These are phyloP conservation scores for Gisinianus flammeolus DNA, from an alignment of 2,888 invertebrate genomes.

Conservation along the genomic window DNA sequence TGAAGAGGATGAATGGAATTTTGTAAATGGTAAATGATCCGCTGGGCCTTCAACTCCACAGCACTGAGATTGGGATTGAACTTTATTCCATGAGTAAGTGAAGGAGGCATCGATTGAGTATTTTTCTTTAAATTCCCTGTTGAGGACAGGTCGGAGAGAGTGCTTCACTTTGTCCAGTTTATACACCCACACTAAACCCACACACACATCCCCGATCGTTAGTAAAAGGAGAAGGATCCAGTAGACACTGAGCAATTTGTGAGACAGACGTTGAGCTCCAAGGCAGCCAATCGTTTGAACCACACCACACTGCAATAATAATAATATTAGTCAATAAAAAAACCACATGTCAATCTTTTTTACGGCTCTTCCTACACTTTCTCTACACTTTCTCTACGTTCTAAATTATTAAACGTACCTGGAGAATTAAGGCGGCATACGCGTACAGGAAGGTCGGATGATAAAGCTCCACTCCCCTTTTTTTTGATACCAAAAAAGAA, in stretches of 20 bases:
- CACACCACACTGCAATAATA: constrained; percentile 72
- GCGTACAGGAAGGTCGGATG: constrained; percentile 85
- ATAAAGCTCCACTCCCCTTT: constrained; percentile 68
- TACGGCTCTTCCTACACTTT: too few relatives aligned
- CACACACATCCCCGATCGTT: constrained; percentile 83
- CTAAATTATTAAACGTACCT: too few relatives aligned
- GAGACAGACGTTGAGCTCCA: constrained; percentile 79
- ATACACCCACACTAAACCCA: constrained; percentile 85
- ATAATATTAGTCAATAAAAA: too few relatives aligned
- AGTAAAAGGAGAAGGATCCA: constrained; percentile 80
- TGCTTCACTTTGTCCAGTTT: constrained; percentile 74
- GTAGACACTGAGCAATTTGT: constrained; percentile 80
- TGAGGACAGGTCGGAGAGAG: constrained; percentile 71
- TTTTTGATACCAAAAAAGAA: too few relatives aligned
- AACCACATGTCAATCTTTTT: too few relatives aligned
- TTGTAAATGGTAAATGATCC: constrained; percentile 58
- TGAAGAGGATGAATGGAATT: constrained; percentile 34
- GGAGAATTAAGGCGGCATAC: constrained; percentile 79
- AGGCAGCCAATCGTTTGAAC: constrained; percentile 77
- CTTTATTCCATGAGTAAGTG: constrained; percentile 62
- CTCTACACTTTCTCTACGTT: too few relatives aligned
- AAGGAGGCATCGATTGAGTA: constrained; percentile 76
- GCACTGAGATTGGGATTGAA: constrained; percentile 63
- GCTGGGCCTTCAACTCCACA: constrained; percentile 76
- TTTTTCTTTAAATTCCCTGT: constrained; percentile 68